Evolutionary conservation across 2,797 vertebrate genomes (phyloP).

Genomic region (Enteromius unitaeniatus): DNA sequence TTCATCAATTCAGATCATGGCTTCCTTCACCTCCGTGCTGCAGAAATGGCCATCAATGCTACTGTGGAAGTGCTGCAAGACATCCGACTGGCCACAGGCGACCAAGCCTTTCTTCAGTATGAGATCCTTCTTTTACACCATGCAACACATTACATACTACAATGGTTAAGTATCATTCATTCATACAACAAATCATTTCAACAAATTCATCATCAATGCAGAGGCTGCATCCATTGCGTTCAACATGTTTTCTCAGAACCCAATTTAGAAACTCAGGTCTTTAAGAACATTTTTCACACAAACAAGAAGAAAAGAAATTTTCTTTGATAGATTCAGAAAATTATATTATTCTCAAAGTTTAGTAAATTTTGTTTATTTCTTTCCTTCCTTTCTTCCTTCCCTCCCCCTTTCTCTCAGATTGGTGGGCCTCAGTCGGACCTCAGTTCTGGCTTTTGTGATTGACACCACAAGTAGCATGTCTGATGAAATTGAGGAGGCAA

Average conservation of each 20-base stretch:
- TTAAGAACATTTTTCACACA: too few species aligned
- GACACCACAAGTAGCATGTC: slow-evolving; percentile 73
- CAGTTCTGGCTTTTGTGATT: slow-evolving; percentile 75
- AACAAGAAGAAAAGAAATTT: too few species aligned
- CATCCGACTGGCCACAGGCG: slow-evolving; percentile 65
- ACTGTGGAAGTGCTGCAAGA: slow-evolving; percentile 75
- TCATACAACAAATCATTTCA: too few species aligned
- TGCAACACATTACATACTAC: too few species aligned
- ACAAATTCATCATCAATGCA: too few species aligned
- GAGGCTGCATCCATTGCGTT: too few species aligned
- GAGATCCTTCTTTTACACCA: neutral
- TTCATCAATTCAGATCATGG: slow-evolving; percentile 17
- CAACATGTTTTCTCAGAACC: too few species aligned
- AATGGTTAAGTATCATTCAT: too few species aligned
- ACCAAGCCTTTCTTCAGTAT: slow-evolving; percentile 71
- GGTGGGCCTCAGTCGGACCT: slow-evolving; percentile 71
- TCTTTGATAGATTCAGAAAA: too few species aligned
- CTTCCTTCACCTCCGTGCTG: slow-evolving; percentile 67
- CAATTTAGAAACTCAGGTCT: too few species aligned
- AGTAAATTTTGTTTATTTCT: neutral
- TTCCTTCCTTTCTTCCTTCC: too few species aligned
- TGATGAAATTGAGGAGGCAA: slow-evolving; percentile 68
- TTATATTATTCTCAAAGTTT: neutral
- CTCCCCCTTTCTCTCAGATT: slow-evolving; percentile 59
- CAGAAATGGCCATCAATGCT: slow-evolving; percentile 67